Percentiles rank a stretch among this genome's conserved stretches.
phyloP scores from a whole-genome alignment of 2,888 invertebrate genomes.

The Nomada flava region DNA sequence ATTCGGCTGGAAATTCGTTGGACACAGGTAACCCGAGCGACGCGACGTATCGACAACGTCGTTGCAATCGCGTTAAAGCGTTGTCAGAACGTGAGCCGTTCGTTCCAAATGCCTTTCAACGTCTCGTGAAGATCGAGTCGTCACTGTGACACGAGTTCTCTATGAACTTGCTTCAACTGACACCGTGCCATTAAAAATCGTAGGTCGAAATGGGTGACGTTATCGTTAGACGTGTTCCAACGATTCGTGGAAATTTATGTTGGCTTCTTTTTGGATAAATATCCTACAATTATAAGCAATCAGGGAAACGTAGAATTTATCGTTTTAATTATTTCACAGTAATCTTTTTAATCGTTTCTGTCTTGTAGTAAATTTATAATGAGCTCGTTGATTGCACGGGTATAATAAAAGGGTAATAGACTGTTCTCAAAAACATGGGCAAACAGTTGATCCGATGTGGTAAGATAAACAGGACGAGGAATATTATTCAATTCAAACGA shows the following conservation, averaged over 20 bases:
- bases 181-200: not conserved
- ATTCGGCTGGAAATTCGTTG: slow-evolving; percentile 57
- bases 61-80: slow-evolving; percentile 59
- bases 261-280: no score
- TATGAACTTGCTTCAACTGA: slow-evolving; percentile 16
- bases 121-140: slow-evolving; percentile 49
- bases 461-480: slow-evolving; percentile 35
- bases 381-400: not conserved
- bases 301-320: no score
- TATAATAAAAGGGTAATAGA: not conserved
- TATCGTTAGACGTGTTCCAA: not conserved
- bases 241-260: no score
- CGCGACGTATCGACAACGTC: slow-evolving; percentile 49
- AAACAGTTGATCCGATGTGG: slow-evolving; percentile 5
- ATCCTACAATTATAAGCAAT: no score
- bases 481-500: slow-evolving; percentile 44
- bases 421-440: slow-evolving; percentile 6
- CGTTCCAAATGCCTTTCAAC: slow-evolving; percentile 8
- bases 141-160: slow-evolving; percentile 9
- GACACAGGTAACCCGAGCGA: not conserved
- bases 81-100: slow-evolving; percentile 37
- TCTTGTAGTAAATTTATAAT: no score
- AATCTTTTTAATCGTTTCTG: no score
- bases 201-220: not conserved
- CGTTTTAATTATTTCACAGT: no score